phyloP scores from a whole-genome alignment of 1,140 invertebrate species.

The Nasonia giraulti region DNA sequence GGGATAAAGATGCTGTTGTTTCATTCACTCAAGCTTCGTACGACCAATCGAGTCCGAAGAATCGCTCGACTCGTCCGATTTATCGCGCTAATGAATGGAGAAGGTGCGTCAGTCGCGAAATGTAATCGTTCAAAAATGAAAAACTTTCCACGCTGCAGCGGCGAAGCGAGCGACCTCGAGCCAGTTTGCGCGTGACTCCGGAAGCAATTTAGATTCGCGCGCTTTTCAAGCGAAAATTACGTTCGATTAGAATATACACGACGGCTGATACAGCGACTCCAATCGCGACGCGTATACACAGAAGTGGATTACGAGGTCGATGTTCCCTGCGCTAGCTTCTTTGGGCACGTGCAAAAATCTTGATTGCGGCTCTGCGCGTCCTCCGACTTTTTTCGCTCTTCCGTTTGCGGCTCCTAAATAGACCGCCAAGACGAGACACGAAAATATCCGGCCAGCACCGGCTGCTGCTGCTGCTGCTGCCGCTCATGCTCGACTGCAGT shows the following conservation, averaged over 20 bases:
- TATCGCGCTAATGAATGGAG: no score
- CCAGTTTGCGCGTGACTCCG: background rate
- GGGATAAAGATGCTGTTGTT: background rate
- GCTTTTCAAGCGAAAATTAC: slow-evolving; percentile 18
- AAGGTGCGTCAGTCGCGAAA: no score
- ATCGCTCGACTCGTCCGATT: background rate
- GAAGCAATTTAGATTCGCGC: slow-evolving; percentile 15
- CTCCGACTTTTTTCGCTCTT: background rate
- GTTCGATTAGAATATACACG: slow-evolving; percentile 29
- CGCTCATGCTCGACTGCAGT: no score
- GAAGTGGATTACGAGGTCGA: slow-evolving; percentile 44
- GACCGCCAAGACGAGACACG: background rate
- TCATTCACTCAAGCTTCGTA: background rate
- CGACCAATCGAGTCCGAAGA: background rate
- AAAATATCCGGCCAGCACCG: background rate
- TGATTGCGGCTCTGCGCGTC: background rate
- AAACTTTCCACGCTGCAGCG: no score
- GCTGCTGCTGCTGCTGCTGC: background rate
- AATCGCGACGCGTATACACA: no score
- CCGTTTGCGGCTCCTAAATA: background rate
- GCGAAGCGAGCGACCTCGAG: background rate
- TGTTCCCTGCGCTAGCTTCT: slow-evolving; percentile 11
- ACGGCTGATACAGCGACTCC: background rate
- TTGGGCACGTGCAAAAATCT: background rate
- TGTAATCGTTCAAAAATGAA: no score